Percentiles rank a stretch among this genome's conserved stretches.
phyloP scores from a whole-genome alignment of 2,888 invertebrate genomes.

The Aporophyla lueneburgensis region DNA sequence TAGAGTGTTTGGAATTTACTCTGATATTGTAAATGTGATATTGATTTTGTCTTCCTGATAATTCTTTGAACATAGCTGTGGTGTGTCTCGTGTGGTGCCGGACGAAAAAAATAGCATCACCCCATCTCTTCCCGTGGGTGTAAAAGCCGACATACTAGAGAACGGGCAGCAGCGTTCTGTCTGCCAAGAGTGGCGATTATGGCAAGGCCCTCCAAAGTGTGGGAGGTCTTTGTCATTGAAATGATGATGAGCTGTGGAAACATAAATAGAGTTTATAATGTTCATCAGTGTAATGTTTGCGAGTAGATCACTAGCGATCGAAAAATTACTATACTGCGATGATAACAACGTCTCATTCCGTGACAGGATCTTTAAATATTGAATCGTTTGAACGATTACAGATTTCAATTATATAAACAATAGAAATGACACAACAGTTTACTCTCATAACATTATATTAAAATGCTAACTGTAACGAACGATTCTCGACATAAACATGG shows the following conservation, averaged over 20 bases:
- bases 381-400: not conserved
- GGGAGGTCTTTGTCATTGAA: too few species aligned
- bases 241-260: too few species aligned
- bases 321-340: not conserved
- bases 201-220: too few species aligned
- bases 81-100: too few species aligned
- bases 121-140: too few species aligned
- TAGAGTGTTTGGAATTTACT: not conserved
- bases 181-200: too few species aligned
- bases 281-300: not conserved
- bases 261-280: not conserved
- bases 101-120: too few species aligned
- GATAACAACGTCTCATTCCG: not conserved
- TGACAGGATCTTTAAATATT: not conserved
- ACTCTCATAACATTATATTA: not conserved
- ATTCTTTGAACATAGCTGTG: not conserved
- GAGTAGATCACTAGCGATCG: too few species aligned
- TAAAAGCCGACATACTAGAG: too few species aligned
- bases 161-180: too few species aligned
- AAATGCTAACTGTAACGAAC: not conserved
- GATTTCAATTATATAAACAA: not conserved
- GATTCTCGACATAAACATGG: not conserved
- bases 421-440: not conserved
- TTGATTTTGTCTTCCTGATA: not conserved
- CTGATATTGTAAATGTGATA: not conserved